Evolutionary conservation across 2,797 vertebrate species (phyloP).

Genomic region (Xiphophorus birchmanni): DNA sequence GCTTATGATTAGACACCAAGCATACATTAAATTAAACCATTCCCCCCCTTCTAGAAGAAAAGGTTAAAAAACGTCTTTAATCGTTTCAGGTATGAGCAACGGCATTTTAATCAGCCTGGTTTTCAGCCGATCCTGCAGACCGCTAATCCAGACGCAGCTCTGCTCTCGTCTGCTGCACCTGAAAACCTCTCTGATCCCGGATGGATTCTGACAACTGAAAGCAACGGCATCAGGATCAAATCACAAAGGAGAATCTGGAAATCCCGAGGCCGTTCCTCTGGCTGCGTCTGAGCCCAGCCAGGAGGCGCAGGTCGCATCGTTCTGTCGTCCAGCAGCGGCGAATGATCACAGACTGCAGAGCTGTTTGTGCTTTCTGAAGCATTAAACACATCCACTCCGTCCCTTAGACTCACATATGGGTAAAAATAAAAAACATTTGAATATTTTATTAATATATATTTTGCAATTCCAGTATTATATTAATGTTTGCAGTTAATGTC

Average conservation of each 20-base stretch:
- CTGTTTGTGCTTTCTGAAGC: background rate
- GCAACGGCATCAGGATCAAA: conserved; percentile 68
- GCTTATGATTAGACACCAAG: conserved; percentile 72
- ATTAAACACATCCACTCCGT: background rate
- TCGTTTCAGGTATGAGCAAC: conserved; percentile 69
- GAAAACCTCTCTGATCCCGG: conserved; percentile 73
- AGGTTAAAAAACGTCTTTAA: conserved; percentile 66
- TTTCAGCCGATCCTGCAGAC: conserved; percentile 58
- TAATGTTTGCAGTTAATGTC: too few relatives aligned
- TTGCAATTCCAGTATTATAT: too few relatives aligned
- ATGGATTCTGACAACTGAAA: conserved; percentile 72
- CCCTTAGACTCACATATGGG: too few relatives aligned
- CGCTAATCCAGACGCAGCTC: conserved; percentile 70
- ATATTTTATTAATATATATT: too few relatives aligned
- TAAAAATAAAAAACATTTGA: too few relatives aligned
- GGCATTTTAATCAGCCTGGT: conserved; percentile 67
- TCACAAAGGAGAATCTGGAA: conserved; percentile 62
- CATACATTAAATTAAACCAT: conserved; percentile 78
- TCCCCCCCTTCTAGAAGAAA: conserved; percentile 29
- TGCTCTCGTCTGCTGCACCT: conserved; percentile 57
- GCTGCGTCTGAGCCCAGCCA: conserved; percentile 45
- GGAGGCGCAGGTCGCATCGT: conserved; percentile 32
- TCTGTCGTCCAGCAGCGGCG: background rate
- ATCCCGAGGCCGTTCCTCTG: conserved; percentile 44
- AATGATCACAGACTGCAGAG: background rate